Conservation (phyloP, 2,797 vertebrate species). For the Danio jaintianensis region DNA sequence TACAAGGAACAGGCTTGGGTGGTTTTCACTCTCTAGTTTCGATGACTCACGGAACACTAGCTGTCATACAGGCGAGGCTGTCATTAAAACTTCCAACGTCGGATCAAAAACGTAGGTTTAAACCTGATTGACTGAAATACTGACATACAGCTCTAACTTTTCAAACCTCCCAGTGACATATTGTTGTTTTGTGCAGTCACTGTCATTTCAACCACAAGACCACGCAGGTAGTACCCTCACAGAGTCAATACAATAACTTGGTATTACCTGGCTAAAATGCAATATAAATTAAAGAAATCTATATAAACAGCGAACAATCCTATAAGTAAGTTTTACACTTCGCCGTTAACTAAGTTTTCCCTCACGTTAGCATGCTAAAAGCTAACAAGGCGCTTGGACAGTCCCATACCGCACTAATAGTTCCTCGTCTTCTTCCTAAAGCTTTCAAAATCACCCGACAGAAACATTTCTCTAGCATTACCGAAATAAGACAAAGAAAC, state of each 20-base stretch:
- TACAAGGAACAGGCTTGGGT: background rate
- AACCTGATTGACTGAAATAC: background rate
- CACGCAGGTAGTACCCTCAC: background rate
- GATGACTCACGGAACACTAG: constrained; percentile 12
- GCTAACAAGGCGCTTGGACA: constrained; percentile 21
- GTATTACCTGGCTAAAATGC: background rate
- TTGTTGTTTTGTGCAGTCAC: constrained; percentile 1
- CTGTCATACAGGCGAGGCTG: background rate
- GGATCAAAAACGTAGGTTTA: background rate
- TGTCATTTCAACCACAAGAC: background rate
- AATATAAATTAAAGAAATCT: background rate
- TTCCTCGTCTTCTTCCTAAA: background rate
- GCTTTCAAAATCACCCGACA: background rate
- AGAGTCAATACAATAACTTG: background rate
- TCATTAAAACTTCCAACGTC: background rate
- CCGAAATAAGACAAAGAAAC: background rate
- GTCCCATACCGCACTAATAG: constrained; percentile 2
- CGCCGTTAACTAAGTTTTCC: constrained; percentile 16
- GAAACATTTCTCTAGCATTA: background rate
- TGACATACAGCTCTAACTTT: background rate
- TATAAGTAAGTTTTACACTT: background rate
- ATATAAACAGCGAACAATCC: background rate
- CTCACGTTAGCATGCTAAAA: constrained; percentile 42
- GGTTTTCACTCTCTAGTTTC: constrained; percentile 8
- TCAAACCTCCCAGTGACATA: background rate